Evolutionary conservation across 23 tunicate genomes (phyloP).

Genomic region (Clavelina lepadiformis): DNA sequence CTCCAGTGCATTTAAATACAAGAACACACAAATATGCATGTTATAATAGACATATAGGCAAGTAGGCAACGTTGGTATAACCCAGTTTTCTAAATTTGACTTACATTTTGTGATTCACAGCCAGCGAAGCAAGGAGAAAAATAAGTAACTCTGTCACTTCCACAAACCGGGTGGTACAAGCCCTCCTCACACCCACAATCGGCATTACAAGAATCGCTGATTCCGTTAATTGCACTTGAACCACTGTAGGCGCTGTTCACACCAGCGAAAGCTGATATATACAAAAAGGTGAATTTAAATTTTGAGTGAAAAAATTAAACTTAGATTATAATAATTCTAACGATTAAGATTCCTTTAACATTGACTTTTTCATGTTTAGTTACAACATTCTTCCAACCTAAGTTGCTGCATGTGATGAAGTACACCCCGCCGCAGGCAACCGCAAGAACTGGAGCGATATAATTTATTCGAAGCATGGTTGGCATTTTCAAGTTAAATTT

Average conservation of each 20-base stretch:
- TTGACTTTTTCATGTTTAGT: no score
- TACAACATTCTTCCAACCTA: no score
- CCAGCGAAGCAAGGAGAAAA: slow-evolving; percentile 77
- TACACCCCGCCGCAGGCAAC: not conserved
- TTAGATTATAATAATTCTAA: no score
- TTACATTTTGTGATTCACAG: no score
- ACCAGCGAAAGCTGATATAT: slow-evolving; percentile 16
- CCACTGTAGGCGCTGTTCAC: slow-evolving; percentile 1
- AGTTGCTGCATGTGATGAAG: slow-evolving; percentile 18
- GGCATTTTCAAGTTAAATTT: slow-evolving; percentile 24
- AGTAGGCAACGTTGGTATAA: no score
- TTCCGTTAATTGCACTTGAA: not conserved
- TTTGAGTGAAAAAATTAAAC: no score
- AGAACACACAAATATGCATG: no score
- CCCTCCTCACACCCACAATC: slow-evolving; percentile 29
- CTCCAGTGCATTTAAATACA: no score
- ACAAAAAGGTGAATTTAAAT: no score
- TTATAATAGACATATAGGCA: no score
- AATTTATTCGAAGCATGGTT: slow-evolving; percentile 33
- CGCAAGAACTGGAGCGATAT: slow-evolving; percentile 39
- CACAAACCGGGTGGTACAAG: slow-evolving; percentile 47
- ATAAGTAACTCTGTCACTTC: slow-evolving; percentile 42
- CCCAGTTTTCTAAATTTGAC: no score
- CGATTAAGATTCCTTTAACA: no score
- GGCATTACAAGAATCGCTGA: slow-evolving; percentile 19